Percentiles rank a stretch among this genome's conserved stretches.
Evolutionary conservation across 1,140 invertebrate species (phyloP).

Genomic region (Lepidurus packardi): DNA sequence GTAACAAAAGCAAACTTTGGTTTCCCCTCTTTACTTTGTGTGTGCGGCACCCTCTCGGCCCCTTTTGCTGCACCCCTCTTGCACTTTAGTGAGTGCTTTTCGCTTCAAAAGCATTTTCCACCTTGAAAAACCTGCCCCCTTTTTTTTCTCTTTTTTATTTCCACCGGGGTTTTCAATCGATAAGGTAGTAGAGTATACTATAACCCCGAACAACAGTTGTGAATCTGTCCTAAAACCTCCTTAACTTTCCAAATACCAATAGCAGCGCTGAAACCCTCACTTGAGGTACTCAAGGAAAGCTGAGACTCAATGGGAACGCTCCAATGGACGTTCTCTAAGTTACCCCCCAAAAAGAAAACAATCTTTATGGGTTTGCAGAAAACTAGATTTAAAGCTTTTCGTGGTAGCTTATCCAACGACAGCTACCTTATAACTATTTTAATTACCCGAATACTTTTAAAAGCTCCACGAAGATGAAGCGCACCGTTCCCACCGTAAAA

Average conservation of each 20-base stretch:
- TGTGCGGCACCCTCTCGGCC: constrained; percentile 5
- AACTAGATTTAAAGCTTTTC: too few species aligned
- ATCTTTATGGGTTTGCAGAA: too few species aligned
- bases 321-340: not conserved
- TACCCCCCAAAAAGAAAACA: too few species aligned
- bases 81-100: constrained; percentile 21
- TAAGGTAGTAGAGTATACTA: constrained; percentile 22
- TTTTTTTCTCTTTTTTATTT: constrained; percentile 10
- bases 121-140: constrained; percentile 9
- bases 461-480: too few species aligned
- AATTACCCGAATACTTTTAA: too few species aligned
- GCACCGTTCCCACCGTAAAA: too few species aligned
- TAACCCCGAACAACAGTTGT: not conserved
- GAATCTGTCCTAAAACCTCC: not conserved
- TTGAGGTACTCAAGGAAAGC: not conserved
- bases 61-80: constrained; percentile 9
- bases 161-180: not conserved
- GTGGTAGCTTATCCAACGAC: too few species aligned
- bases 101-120: constrained; percentile 18
- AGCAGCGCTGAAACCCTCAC: not conserved
- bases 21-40: constrained; percentile 7
- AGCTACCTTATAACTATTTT: too few species aligned
- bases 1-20: constrained; percentile 22
- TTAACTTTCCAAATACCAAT: not conserved
- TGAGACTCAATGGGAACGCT: not conserved